Base-by-base conservation (phyloP, 2,113 vertebrate species). In the Colius striatus region DNA sequence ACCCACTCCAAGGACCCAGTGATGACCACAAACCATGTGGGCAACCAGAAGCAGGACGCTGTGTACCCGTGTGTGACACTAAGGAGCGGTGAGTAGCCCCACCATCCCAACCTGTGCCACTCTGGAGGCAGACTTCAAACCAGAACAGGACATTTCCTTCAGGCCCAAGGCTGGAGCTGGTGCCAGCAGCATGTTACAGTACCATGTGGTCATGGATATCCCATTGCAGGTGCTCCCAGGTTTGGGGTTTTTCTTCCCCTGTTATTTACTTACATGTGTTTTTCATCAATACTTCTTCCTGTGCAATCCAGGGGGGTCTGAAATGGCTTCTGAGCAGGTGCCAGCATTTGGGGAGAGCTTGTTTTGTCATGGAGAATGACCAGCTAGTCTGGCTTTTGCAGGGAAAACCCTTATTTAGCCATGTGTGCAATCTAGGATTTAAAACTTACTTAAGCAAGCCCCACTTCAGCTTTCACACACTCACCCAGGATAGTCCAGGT, bases 21-120 rank as follows among this genome's bases (percentile, higher is more conserved):
- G 85, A 96, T 50, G 88, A 87, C 93, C 96, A 89, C 67, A 89
- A 62, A 61, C 92, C 82, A 32, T 87, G 51, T 60, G 68, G 94
- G 95, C 58, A 97, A 90, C 3, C 84, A 65, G 5, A 96, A 74
- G 32, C n/a, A 45, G 2, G 77, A 77, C 57, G 85, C 48, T 90
- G 65, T 63, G 34, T 43, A 8, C 84, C 67, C 36, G 5, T 1
- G 13, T 38, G 14, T 57, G 66, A 73, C 89, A 78, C 53, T 11
- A 75, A 84, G 1, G 20, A 60, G 38, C 8, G 16, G 97, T 95
- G 87, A 95, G 94, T 93, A 58, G 67, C 77, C 63, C 58, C 18
- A 6, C 38, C 16, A 15, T 36, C 53, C 38, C 1, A 29, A 2
- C 19, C 32, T 77, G 23, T 2, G 36, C 41, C 16, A 2, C 13